These are phyloP conservation scores for Lethenteron reissneri DNA, from an alignment of 2,113 vertebrate genomes.

Conservation along the genomic window DNA sequence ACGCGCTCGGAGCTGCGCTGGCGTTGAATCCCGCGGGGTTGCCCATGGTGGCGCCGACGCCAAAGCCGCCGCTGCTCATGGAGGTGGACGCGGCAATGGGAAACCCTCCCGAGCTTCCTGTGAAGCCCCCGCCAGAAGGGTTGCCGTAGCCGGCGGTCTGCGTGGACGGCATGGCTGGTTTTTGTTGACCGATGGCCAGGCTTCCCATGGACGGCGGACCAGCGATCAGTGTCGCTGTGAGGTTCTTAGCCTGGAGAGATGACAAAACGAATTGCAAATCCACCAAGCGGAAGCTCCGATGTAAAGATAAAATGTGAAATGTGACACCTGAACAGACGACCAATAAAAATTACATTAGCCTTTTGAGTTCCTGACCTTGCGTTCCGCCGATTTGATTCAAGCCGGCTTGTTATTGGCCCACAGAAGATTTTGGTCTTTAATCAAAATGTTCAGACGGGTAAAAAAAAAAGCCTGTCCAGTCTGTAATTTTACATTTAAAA, in stretches of 20 bases:
- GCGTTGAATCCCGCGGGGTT: conserved; percentile 12
- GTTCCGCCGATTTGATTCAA: too few relatives aligned
- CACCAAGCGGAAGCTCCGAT: neutral
- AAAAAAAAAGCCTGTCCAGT: too few relatives aligned
- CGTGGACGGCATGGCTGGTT: conserved; percentile 18
- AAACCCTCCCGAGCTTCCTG: conserved; percentile 30
- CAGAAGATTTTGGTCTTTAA: too few relatives aligned
- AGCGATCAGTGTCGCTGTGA: conserved; percentile 70
- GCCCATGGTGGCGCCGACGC: conserved; percentile 39
- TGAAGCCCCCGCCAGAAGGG: conserved; percentile 30
- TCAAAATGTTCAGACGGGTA: too few relatives aligned
- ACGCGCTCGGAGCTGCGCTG: too few relatives aligned
- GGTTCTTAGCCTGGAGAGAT: conserved; percentile 59
- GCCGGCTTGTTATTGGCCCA: too few relatives aligned
- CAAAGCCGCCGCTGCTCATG: conserved; percentile 35
- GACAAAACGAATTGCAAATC: conserved; percentile 8
- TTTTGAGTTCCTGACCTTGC: too few relatives aligned
- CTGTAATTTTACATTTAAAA: too few relatives aligned
- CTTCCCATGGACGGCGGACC: conserved; percentile 53
- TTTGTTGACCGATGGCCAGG: conserved; percentile 32
- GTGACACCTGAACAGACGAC: too few relatives aligned
- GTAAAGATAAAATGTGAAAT: too few relatives aligned
- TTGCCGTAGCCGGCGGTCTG: conserved; percentile 24
- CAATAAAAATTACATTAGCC: too few relatives aligned
- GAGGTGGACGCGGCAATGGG: conserved; percentile 24